Conservation (phyloP, 23 tunicate species). For the Phallusia fumigata region DNA sequence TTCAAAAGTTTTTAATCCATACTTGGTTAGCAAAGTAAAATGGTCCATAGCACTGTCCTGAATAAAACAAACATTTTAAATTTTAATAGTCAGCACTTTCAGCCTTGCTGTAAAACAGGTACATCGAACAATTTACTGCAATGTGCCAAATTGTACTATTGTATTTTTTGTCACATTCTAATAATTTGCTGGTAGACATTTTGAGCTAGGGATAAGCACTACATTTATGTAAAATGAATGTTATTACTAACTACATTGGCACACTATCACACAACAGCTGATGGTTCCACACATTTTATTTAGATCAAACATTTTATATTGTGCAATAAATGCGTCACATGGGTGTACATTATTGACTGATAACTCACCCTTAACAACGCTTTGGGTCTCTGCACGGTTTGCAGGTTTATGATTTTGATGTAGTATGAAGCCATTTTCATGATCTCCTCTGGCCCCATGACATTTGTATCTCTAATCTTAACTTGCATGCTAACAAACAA, state of each 20-base stretch:
- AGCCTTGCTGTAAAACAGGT: not conserved
- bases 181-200: no score
- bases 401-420: not conserved
- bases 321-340: not conserved
- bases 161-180: no score
- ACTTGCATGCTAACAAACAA: not conserved
- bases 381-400: not conserved
- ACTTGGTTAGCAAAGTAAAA: not conserved
- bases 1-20: no score
- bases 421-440: not conserved
- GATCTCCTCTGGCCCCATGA: not conserved
- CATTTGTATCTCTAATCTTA: not conserved
- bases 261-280: not conserved
- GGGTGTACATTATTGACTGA: no score
- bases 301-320: not conserved
- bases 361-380: not conserved
- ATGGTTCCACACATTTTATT: not conserved
- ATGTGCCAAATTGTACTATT: no score
- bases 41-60: conserved; percentile 5
- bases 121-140: no score
- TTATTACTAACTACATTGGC: not conserved
- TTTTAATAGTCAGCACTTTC: not conserved
- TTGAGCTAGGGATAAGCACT: not conserved
- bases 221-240: not conserved
- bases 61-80: not conserved